Evolutionary conservation across 2,113 vertebrate species (phyloP).

Genomic region (Plotosus lineatus): DNA sequence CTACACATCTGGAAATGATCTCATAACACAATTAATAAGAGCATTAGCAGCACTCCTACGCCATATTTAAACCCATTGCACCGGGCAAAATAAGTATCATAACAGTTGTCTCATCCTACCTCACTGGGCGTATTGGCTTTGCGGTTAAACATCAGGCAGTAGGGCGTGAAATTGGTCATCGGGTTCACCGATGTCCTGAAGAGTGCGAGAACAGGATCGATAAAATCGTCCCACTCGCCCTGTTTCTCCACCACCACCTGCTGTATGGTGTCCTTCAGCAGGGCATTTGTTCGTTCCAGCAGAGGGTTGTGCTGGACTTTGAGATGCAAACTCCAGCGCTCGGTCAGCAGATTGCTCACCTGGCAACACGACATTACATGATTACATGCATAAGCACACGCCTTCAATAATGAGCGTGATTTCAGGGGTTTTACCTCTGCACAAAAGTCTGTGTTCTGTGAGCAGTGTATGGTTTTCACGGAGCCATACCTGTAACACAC

Average conservation of each 20-base stretch:
- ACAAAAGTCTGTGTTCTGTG: constrained; percentile 79
- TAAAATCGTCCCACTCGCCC: constrained; percentile 78
- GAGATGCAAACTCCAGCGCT: constrained; percentile 79
- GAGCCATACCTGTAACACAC: constrained; percentile 78
- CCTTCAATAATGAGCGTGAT: no score
- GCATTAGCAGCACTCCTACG: not conserved
- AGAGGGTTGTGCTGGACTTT: constrained; percentile 72
- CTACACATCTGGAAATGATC: not conserved
- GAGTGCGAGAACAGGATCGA: constrained; percentile 79
- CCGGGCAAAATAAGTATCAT: no score
- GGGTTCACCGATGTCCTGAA: constrained; percentile 81
- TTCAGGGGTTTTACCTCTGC: constrained; percentile 75
- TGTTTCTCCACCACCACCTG: constrained; percentile 78
- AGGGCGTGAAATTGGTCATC: constrained; percentile 80
- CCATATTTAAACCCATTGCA: no score
- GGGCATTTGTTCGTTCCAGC: constrained; percentile 64
- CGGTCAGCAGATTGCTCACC: constrained; percentile 76
- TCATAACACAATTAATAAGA: not conserved
- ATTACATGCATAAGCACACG: no score
- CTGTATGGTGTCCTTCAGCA: constrained; percentile 76
- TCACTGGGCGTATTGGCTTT: constrained; percentile 68
- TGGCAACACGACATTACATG: constrained; percentile 51
- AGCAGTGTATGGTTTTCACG: constrained; percentile 77
- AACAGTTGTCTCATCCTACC: constrained; percentile 63
- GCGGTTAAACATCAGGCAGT: constrained; percentile 86